phyloP scores from a whole-genome alignment of 2,113 vertebrate species.

The Ailuropoda melanoleuca region DNA sequence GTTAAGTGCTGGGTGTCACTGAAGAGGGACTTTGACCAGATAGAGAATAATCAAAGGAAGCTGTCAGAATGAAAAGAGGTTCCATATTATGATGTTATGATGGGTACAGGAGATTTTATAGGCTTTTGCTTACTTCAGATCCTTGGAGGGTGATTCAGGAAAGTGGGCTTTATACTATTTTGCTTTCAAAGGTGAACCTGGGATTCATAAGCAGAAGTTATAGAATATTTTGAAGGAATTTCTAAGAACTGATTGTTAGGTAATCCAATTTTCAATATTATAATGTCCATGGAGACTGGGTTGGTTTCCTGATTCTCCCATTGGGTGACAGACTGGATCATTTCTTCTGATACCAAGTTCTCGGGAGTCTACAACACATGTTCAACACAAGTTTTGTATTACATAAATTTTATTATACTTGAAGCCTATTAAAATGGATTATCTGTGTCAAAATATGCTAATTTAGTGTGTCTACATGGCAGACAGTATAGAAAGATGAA shows the following conservation, averaged over 20 bases:
- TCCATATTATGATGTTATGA: not conserved
- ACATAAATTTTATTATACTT: not conserved
- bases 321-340: not conserved
- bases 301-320: not conserved
- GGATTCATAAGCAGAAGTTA: not conserved
- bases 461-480: not conserved
- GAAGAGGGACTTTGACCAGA: not conserved
- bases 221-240: not conserved
- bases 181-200: not conserved
- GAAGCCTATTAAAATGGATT: not conserved
- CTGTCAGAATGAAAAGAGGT: not conserved
- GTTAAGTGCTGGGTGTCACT: not conserved
- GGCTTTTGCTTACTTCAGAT: not conserved
- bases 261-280: constrained; percentile 13
- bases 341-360: not conserved
- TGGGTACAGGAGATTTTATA: not conserved
- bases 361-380: not conserved
- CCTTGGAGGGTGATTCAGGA: not conserved
- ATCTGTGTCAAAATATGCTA: not conserved
- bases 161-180: not conserved
- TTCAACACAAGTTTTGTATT: not conserved
- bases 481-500: not conserved
- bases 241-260: not conserved
- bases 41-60: not conserved
- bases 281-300: not conserved